Evolutionary conservation across 1,140 invertebrate genomes (phyloP), one percentile per base, ranked within the genome.

Genomic region (Physella acuta): DNA sequence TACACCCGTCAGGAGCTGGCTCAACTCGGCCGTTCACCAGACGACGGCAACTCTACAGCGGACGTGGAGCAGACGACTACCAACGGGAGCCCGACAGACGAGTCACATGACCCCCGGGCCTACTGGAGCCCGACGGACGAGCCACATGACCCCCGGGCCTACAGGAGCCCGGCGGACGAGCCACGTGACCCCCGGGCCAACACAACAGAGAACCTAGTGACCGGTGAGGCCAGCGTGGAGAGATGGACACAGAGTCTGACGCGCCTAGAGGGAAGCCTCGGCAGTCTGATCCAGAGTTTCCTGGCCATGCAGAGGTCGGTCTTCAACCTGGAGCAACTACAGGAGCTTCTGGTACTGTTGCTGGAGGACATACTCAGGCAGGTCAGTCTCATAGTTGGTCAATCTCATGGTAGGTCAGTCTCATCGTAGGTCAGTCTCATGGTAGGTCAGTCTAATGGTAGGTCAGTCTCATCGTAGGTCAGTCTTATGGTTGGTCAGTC

Each of bases 291-390:
- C n/a, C 53, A 56, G 17, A 59, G 65, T 24, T 58, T 68, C 65
- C 16, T 59, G 55, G 16, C 52, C 1, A 20, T 68, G n/a, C 65
- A 68, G 28, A 51, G 65, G 37, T 39, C 53, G 1, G 65, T 68
- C 3, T 68, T 59, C 26, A 68, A 68, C 28, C 55, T 68, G 30
- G 65, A 68, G 28, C 65, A 68, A 37, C 53, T 68, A 28, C 65
- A 68, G 28, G 65, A 68, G 53, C 37, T 68, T 14, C 36, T 68
- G 24, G 65, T 68, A 1, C 36, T 68, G n/a, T 36, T 68, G 4
- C 37, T 68, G 11, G 65, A 68, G 36, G 65, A 59, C 36, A 68
- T 68, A 30, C 65, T 68, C 5, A 68, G 59, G 36, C 65, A 68
- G 65, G 65, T 68, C 39, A 44, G 16, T 36, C 31, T 36, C 28